Base-by-base conservation (phyloP, 2,888 invertebrate genomes). In the Pelosia muscerda region DNA sequence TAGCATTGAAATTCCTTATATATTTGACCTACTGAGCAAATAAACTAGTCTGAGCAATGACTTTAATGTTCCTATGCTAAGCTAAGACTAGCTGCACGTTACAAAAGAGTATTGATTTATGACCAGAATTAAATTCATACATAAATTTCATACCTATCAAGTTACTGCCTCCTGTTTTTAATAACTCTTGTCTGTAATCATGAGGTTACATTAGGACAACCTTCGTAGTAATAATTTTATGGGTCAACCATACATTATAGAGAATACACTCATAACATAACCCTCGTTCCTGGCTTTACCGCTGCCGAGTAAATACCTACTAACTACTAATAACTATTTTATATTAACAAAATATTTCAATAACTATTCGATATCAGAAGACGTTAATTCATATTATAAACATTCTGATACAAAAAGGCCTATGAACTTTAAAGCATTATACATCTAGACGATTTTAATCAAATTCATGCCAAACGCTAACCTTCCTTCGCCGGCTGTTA, bases 381-480 rank as follows among this genome's bases (percentile, higher is more conserved):
- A 38, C 19, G 23, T 38, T 15, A 38, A 59, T 59, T 25, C 19
- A 23, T 25, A 38, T 19, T 25, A 38, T 8, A 54, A 59, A 59
- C 59, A 65, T 31, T 65, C 31, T 2, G 31, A 59, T 53, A n/a
- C 31, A 11, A 22, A 54, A 38, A 62, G 22, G 25, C 57, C 28
- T 56, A 62, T 61, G 59, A 68, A 68, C 19, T 63, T 54, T 31
- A 61, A 68, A 59, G 42, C 31, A 68, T 73, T 72, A 75, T 64
- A 66, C 72, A 77, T 78, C 72, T 71, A 28, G 65, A 49, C 42
- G 64, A 65, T 61, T 61, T 63, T 70, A 78, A 78, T 78, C 72
- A 74, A 80, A 79, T 77, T 77, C 66, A 67, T 80, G 69, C 71
- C 77, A 75, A 78, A 74, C 73, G 56, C 25, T 34, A 73, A 70